phyloP scores from a whole-genome alignment of 2,113 vertebrate species.

The Lichenostomus cassidix region DNA sequence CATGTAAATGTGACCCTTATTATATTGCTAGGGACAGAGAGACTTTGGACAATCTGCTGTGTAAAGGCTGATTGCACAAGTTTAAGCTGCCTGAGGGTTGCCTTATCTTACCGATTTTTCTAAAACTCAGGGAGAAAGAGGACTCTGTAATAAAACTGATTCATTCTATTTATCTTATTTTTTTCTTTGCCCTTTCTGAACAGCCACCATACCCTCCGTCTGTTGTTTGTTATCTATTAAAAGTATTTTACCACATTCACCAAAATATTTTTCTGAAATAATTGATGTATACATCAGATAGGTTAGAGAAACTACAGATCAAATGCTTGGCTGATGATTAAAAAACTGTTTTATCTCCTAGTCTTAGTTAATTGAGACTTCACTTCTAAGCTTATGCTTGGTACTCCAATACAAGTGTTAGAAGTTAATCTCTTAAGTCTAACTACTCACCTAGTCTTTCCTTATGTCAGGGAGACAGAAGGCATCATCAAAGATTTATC shows the following conservation, averaged over 20 bases:
- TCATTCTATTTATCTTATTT: neutral
- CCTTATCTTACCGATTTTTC: neutral
- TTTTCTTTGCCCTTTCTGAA: neutral
- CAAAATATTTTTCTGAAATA: neutral
- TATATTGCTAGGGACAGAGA: neutral
- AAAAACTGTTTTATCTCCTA: neutral
- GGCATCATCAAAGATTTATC: neutral
- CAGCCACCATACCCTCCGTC: neutral
- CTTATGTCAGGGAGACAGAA: neutral
- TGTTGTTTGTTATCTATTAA: neutral
- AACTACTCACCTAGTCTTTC: neutral
- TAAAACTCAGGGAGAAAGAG: neutral
- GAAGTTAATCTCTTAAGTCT: constrained; percentile 40
- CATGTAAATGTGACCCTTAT: constrained; percentile 6
- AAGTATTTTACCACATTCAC: neutral
- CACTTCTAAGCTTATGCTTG: neutral
- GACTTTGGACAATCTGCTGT: neutral
- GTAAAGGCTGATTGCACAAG: neutral
- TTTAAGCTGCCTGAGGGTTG: neutral
- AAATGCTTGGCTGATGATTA: neutral
- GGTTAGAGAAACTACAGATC: neutral
- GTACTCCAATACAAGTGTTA: neutral
- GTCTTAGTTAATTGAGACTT: neutral
- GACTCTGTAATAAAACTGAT: neutral
- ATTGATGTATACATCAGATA: neutral